Percentiles rank a stretch among this genome's conserved stretches.
Evolutionary conservation across 2,113 vertebrate genomes (phyloP).

Genomic region (Eulemur macaco): DNA sequence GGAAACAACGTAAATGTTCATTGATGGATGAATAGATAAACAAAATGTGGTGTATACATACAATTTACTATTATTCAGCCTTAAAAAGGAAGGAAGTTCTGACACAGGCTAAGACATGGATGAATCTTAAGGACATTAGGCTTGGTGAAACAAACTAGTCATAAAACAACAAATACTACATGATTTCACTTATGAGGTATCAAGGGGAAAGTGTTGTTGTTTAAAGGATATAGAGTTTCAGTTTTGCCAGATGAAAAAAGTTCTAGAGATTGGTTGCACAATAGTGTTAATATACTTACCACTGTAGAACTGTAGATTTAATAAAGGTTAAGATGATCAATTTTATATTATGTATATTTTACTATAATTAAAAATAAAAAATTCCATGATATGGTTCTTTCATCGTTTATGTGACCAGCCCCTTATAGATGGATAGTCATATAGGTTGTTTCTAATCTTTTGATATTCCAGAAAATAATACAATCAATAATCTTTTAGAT

Average conservation of each 20-base stretch:
- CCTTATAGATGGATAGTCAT: background rate
- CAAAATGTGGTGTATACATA: background rate
- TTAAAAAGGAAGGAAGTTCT: background rate
- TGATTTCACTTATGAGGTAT: background rate
- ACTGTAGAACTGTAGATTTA: background rate
- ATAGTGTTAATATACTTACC: background rate
- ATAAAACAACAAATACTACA: background rate
- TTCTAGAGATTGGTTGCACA: background rate
- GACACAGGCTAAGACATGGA: background rate
- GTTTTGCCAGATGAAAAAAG: background rate
- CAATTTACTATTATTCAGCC: background rate
- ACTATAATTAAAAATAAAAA: background rate
- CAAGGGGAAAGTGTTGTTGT: background rate
- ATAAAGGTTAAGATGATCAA: background rate
- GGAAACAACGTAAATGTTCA: background rate
- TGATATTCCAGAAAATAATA: slow-evolving; percentile 35
- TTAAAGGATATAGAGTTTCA: background rate
- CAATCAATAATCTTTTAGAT: background rate
- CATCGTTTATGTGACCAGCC: slow-evolving; percentile 3
- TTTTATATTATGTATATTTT: background rate
- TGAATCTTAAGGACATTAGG: background rate
- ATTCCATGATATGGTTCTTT: background rate
- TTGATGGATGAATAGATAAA: background rate
- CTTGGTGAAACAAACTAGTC: background rate
- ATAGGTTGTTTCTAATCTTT: slow-evolving; percentile 2